These are phyloP conservation scores for Seriola rivoliana DNA, from an alignment of 2,113 vertebrate genomes.

Conservation along the genomic window DNA sequence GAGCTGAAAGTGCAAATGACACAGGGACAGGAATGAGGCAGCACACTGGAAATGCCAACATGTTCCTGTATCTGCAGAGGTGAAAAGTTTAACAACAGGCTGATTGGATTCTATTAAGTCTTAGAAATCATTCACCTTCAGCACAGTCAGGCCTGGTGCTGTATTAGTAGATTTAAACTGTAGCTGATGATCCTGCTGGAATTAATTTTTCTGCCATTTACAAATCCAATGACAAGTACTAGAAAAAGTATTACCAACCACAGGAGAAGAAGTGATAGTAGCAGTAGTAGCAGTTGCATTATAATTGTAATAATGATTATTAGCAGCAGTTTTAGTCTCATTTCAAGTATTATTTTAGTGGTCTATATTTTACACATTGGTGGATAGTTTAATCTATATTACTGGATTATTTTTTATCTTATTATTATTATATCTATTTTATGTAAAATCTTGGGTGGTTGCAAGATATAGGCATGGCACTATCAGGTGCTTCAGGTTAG, in stretches of 20 bases:
- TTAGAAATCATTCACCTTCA: constrained; percentile 45
- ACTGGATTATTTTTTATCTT: too few species aligned
- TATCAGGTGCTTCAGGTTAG: too few species aligned
- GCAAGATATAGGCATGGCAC: too few species aligned
- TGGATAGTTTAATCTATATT: too few species aligned
- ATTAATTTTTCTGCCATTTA: constrained; percentile 21
- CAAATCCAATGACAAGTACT: neutral
- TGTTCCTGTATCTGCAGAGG: neutral
- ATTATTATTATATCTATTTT: too few species aligned
- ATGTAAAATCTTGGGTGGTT: too few species aligned
- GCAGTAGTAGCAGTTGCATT: neutral
- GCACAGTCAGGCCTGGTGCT: neutral
- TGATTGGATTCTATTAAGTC: constrained; percentile 33
- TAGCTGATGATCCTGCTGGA: constrained; percentile 15
- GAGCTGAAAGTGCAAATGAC: constrained; percentile 19
- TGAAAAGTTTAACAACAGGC: constrained; percentile 28
- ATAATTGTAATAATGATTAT: too few species aligned
- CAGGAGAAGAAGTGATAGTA: too few species aligned
- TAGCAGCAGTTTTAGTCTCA: too few species aligned
- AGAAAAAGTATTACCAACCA: neutral
- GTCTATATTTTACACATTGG: too few species aligned
- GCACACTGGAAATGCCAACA: constrained; percentile 13
- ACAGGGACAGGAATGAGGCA: constrained; percentile 7
- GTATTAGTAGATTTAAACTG: constrained; percentile 34
- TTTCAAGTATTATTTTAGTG: too few species aligned